These are phyloP conservation scores for Hetaerina titia DNA, from an alignment of 2,888 invertebrate genomes.

Conservation along the genomic window DNA sequence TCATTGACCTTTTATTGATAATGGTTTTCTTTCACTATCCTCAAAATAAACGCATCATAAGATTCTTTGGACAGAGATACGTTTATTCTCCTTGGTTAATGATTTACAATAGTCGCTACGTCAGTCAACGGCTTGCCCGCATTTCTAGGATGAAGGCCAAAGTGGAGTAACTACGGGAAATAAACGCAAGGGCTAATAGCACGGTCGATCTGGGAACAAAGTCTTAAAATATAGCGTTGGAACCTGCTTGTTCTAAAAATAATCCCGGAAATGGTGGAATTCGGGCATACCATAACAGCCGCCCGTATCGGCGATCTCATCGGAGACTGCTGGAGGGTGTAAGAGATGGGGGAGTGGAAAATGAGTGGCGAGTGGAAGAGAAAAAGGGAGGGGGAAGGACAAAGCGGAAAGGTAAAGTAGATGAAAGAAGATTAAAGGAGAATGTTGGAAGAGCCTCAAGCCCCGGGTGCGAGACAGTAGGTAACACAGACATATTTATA, in stretches of 20 bases:
- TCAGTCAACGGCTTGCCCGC: background rate
- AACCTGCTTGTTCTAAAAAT: background rate
- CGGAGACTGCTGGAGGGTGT: background rate
- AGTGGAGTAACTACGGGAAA: background rate
- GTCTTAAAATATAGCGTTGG: background rate
- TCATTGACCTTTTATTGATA: too few species aligned
- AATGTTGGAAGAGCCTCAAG: background rate
- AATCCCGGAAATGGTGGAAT: constrained; percentile 29
- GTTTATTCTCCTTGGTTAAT: background rate
- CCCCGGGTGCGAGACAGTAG: background rate
- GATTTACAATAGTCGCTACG: background rate
- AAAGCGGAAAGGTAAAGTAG: background rate
- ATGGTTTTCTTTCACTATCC: too few species aligned
- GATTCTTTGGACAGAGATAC: background rate
- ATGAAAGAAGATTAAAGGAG: background rate
- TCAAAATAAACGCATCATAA: too few species aligned
- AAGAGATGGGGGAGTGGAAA: background rate
- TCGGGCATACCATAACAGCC: constrained; percentile 14
- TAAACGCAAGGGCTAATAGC: background rate
- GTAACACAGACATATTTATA: too few species aligned
- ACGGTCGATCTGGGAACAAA: background rate
- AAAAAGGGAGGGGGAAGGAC: background rate
- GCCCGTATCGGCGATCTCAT: background rate
- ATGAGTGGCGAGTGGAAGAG: background rate
- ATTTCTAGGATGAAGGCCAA: background rate